Conservation (phyloP, 2,888 invertebrate genomes). For the Pinctada fucata region DNA sequence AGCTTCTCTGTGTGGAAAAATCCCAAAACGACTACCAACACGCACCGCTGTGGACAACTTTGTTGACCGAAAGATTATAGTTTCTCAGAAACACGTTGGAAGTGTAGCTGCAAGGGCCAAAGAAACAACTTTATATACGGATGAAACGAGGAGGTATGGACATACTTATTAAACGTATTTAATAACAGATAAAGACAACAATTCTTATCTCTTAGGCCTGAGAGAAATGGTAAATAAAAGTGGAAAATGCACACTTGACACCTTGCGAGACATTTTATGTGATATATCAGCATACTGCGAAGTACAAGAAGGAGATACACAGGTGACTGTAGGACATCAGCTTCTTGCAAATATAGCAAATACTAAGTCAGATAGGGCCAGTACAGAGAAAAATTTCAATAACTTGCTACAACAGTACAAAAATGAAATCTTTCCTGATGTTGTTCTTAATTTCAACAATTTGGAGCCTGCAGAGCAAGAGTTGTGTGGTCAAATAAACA, state of each 20-base stretch:
- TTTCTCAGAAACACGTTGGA: constrained; percentile 37
- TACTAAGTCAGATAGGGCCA: constrained; percentile 22
- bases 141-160: constrained; percentile 50
- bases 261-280: constrained; percentile 18
- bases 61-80: constrained; percentile 35
- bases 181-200: constrained; percentile 36
- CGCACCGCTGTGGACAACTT: constrained; percentile 39
- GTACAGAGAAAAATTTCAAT: constrained; percentile 38
- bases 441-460: constrained; percentile 28
- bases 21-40: constrained; percentile 32
- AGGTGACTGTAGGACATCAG: not conserved
- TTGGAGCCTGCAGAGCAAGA: constrained; percentile 32
- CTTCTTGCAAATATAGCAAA: constrained; percentile 11
- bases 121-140: constrained; percentile 43
- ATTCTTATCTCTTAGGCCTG: constrained; percentile 36
- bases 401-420: constrained; percentile 35
- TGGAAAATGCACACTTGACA: constrained; percentile 14
- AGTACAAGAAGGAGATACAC: not conserved
- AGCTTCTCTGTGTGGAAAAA: constrained; percentile 32
- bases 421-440: constrained; percentile 36
- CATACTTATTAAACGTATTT: constrained; percentile 39
- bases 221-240: constrained; percentile 32
- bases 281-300: constrained; percentile 15
- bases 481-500: constrained; percentile 45
- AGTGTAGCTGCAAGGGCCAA: constrained; percentile 15